Base-by-base conservation (phyloP, 1,140 invertebrate species). In the Drosophila novamexicana region DNA sequence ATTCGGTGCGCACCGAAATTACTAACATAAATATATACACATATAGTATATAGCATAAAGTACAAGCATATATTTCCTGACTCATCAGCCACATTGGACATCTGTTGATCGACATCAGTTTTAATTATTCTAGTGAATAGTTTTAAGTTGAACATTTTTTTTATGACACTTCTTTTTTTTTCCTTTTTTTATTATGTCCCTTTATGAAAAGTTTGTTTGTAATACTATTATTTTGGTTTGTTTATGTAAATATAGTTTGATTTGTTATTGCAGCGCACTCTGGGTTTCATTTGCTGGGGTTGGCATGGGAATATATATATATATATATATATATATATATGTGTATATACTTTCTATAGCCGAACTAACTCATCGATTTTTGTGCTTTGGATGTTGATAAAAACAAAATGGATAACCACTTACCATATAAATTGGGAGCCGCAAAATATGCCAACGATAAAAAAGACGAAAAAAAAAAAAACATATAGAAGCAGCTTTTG, bases 161-260 rank as follows among this genome's bases (percentile, higher is more conserved):
- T n/a, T 40, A 44, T 54, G 44, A 22, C 22, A 22, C 22, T 54
- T 64, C 57, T 57, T 32, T 42, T 14, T 42, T 14, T 7, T 32
- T 18, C 36, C 42, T 40, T 66, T 44, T 39, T 53, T 37, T 22
- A 6, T 18, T 18, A 0, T 18, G 2, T 18, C 14, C 37, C 14
- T 45, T 45, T 22, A 45, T 44, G 56, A 59, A 18, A 40, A 12
- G 3, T 6, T 47, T 36, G 42, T 14, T 59, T 34, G n/a, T 50
- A 50, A 40, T 69, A 50, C 50, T 75, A 59, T 69, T 78, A 73
- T 80, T 73, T 67, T 77, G 29, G 67, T 77, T 80, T 81, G 71
- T 81, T 85, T 85, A 86, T 85, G 81, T 81, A 85, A 85, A 85
- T 85, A 85, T 78, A 84, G 81, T 85, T 81, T 85, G 78, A 86